Evolutionary conservation across 2,797 vertebrate genomes (phyloP).

Genomic region (Chaunax sp.): DNA sequence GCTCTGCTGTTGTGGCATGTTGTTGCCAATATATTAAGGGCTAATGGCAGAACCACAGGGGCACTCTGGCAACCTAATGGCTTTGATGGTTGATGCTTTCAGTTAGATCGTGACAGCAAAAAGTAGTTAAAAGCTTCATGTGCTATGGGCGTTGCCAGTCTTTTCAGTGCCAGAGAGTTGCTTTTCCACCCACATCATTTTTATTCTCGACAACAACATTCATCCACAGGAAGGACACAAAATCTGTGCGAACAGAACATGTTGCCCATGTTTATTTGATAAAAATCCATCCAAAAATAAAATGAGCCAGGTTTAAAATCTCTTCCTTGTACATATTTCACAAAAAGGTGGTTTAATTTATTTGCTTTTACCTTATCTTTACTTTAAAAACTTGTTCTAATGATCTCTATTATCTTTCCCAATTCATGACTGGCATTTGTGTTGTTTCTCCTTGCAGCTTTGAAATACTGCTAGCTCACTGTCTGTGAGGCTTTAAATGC

Average conservation of each 20-base stretch:
- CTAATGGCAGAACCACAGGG: slow-evolving; percentile 74
- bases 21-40: slow-evolving; percentile 67
- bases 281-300: slow-evolving; percentile 53
- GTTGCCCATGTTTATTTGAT: slow-evolving; percentile 67
- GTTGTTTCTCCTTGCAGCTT: slow-evolving; percentile 48
- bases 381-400: slow-evolving; percentile 42
- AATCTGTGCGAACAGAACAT: slow-evolving; percentile 48
- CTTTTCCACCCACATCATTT: slow-evolving; percentile 60
- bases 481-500: slow-evolving; percentile 45
- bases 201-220: slow-evolving; percentile 58
- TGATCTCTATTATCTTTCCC: slow-evolving; percentile 49
- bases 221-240: slow-evolving; percentile 48
- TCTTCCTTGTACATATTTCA: slow-evolving; percentile 39
- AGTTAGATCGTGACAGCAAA: slow-evolving; percentile 71
- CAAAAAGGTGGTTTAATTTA: slow-evolving; percentile 28
- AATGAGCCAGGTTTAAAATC: slow-evolving; percentile 61
- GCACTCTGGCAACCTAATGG: slow-evolving; percentile 69
- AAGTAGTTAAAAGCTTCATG: slow-evolving; percentile 66
- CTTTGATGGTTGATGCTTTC: slow-evolving; percentile 73
- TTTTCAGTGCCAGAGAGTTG: slow-evolving; percentile 47
- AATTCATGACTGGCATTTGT: slow-evolving; percentile 26
- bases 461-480: slow-evolving; percentile 50
- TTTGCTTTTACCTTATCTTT: slow-evolving; percentile 49
- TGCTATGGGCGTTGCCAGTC: slow-evolving; percentile 56
- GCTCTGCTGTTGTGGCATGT: slow-evolving; percentile 43